Conservation (phyloP, 2,888 invertebrate species). For the Tanypteryx hageni region DNA sequence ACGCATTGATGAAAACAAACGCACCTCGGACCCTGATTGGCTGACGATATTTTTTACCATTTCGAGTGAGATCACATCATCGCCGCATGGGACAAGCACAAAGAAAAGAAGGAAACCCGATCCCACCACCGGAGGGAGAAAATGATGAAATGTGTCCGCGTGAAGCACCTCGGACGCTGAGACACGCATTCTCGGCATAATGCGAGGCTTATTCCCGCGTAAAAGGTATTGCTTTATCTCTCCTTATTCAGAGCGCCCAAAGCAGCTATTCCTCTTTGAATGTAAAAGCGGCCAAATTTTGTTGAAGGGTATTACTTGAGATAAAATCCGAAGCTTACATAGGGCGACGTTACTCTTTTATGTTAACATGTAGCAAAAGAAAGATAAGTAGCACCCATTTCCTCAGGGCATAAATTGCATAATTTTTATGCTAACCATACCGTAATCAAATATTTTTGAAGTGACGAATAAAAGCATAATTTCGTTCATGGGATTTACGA, state of each 20-base stretch:
- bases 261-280: no score
- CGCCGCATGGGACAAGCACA: neutral
- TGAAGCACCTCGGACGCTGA: neutral
- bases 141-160: constrained; percentile 2
- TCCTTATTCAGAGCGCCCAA: neutral
- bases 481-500: no score
- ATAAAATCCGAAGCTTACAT: no score
- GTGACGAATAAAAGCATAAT: no score
- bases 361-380: no score
- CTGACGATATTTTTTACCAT: constrained; percentile 14
- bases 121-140: neutral
- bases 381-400: no score
- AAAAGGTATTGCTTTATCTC: neutral
- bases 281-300: no score
- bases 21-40: constrained; percentile 37
- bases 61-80: constrained; percentile 32
- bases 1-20: constrained; percentile 60
- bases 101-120: neutral
- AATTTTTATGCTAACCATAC: no score
- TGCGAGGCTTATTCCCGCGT: neutral
- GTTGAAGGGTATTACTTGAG: no score
- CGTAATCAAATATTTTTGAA: no score
- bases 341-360: no score
- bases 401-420: no score
- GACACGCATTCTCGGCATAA: neutral